phyloP scores from a whole-genome alignment of 2,888 invertebrate species.

The Phyllotreta striolata region DNA sequence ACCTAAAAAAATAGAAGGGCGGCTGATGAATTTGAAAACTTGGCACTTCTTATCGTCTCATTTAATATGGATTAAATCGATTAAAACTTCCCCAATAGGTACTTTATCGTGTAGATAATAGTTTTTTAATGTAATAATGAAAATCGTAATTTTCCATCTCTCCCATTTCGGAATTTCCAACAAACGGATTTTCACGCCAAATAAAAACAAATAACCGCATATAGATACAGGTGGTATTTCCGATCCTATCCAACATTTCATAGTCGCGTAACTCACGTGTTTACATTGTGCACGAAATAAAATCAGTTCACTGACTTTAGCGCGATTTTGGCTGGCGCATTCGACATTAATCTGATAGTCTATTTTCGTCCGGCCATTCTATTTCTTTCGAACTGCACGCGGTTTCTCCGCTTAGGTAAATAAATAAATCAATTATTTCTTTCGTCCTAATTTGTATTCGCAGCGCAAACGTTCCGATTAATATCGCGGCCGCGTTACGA shows the following conservation, averaged over 20 bases:
- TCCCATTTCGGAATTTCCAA: too few species aligned
- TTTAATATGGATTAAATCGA: too few species aligned
- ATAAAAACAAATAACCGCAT: background rate
- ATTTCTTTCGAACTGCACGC: conserved; percentile 2
- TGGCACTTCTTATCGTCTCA: too few species aligned
- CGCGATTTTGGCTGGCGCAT: conserved; percentile 13
- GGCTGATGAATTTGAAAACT: too few species aligned
- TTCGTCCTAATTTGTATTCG: too few species aligned
- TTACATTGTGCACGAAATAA: conserved; percentile 21
- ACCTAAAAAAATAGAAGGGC: too few species aligned
- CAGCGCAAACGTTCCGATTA: too few species aligned
- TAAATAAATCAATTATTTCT: too few species aligned
- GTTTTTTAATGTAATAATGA: too few species aligned
- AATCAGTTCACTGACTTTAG: conserved; percentile 28
- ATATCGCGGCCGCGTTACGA: background rate
- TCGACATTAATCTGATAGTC: conserved; percentile 4
- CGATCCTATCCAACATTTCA: conserved; percentile 13
- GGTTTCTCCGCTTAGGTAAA: background rate
- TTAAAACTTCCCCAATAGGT: too few species aligned
- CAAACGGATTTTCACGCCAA: background rate
- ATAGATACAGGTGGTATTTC: conserved; percentile 23
- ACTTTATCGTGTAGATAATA: too few species aligned
- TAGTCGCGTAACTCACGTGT: conserved; percentile 9
- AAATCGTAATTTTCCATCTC: too few species aligned
- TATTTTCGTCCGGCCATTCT: conserved; percentile 17